Evolutionary conservation across 2,113 vertebrate species (phyloP).

Genomic region (Centropus unirufus): DNA sequence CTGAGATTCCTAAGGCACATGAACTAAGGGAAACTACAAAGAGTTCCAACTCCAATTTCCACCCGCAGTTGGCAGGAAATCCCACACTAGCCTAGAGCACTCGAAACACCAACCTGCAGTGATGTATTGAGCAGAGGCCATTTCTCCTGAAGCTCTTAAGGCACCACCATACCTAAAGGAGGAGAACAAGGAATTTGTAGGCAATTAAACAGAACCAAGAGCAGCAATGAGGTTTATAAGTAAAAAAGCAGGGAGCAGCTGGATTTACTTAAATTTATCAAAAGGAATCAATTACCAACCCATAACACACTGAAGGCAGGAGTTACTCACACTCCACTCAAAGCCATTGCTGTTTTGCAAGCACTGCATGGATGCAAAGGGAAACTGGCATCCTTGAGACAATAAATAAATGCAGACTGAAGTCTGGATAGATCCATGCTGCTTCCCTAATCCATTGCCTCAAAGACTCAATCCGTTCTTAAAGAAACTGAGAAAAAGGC

Average conservation of each 20-base stretch:
- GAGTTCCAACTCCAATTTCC: neutral
- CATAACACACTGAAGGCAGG: neutral
- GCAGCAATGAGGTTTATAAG: neutral
- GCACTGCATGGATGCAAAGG: neutral
- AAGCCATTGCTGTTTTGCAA: neutral
- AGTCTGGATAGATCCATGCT: neutral
- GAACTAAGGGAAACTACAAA: neutral
- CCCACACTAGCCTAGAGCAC: neutral
- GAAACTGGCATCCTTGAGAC: neutral
- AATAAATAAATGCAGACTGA: neutral
- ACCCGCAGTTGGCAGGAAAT: neutral
- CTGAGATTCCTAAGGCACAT: neutral
- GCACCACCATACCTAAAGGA: constrained; percentile 88
- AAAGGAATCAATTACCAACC: neutral
- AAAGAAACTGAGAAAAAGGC: neutral
- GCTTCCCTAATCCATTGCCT: neutral
- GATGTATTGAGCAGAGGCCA: constrained; percentile 95
- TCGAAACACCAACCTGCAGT: constrained; percentile 89
- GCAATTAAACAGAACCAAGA: neutral
- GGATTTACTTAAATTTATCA: neutral
- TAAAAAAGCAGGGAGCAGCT: neutral
- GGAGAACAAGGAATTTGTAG: neutral
- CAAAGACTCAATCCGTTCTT: neutral
- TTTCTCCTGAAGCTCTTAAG: constrained; percentile 93
- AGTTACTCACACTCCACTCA: neutral